These are phyloP conservation scores for Chrysina gloriosa DNA, from an alignment of 2,888 invertebrate genomes.

Conservation along the genomic window DNA sequence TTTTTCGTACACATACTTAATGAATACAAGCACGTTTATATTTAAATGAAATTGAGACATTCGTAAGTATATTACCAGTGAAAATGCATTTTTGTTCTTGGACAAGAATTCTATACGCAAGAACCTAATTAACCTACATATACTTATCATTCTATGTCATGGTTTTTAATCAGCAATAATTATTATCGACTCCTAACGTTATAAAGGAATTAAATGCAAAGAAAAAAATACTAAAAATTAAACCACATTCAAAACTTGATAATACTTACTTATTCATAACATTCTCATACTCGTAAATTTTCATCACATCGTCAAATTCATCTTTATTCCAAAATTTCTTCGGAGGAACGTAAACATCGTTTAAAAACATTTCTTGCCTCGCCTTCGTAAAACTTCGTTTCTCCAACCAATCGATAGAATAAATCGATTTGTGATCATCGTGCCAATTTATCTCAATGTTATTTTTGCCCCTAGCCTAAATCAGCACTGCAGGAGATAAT, in stretches of 20 bases:
- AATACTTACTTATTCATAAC: constrained; percentile 62
- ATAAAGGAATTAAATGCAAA: too few relatives aligned
- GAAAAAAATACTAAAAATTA: neutral
- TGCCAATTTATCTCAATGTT: constrained; percentile 70
- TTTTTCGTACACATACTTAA: too few relatives aligned
- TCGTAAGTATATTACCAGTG: too few relatives aligned
- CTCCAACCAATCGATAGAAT: constrained; percentile 70
- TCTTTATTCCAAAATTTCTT: constrained; percentile 69
- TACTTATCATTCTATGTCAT: too few relatives aligned
- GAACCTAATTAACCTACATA: too few relatives aligned
- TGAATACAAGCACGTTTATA: too few relatives aligned
- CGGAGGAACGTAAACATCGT: constrained; percentile 68
- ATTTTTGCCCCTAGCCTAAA: constrained; percentile 46
- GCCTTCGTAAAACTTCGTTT: constrained; percentile 69
- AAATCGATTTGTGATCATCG: constrained; percentile 72
- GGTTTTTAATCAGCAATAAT: too few relatives aligned
- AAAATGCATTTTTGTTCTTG: too few relatives aligned
- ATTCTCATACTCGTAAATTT: constrained; percentile 67
- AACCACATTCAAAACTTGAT: neutral
- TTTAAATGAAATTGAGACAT: too few relatives aligned
- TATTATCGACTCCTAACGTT: too few relatives aligned
- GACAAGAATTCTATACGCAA: too few relatives aligned
- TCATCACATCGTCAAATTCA: constrained; percentile 66
- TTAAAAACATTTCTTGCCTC: constrained; percentile 66
- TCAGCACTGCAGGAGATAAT: neutral